These are phyloP conservation scores for Pandemis cinnamomeana DNA, from an alignment of 2,888 invertebrate genomes.

Conservation along the genomic window DNA sequence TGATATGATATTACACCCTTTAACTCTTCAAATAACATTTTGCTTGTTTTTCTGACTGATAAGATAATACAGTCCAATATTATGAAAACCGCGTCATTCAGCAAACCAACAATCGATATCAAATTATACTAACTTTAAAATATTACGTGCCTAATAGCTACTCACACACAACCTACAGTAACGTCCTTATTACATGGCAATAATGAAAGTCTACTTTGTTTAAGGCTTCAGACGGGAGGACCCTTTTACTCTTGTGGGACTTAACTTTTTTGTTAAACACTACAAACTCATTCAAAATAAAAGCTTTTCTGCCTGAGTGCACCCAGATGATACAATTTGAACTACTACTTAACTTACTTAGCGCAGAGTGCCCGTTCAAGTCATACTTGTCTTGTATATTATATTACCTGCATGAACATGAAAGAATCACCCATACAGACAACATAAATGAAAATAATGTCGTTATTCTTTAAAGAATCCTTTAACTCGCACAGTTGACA, in stretches of 20 bases:
- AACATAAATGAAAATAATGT: too few species aligned
- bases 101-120: neutral
- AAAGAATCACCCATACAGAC: too few species aligned
- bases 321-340: constrained; percentile 1
- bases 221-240: neutral
- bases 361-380: neutral
- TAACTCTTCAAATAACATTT: neutral
- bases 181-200: neutral
- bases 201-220: constrained; percentile 2
- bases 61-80: neutral
- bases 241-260: neutral
- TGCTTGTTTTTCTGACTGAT: neutral
- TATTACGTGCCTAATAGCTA: neutral
- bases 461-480: neutral
- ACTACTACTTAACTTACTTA: neutral
- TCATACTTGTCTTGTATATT: neutral
- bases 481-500: neutral
- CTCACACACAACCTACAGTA: neutral
- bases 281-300: constrained; percentile 3
- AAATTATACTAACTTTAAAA: neutral
- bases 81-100: neutral
- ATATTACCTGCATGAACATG: neutral
- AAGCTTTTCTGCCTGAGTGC: constrained; percentile 1
- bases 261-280: constrained; percentile 8
- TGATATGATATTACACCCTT: neutral